A percentile compares a stretch with the other conserved stretches of the same genome.
Evolutionary conservation across 1,140 invertebrate species (phyloP).

Genomic region (Drosophila bifasciata): DNA sequence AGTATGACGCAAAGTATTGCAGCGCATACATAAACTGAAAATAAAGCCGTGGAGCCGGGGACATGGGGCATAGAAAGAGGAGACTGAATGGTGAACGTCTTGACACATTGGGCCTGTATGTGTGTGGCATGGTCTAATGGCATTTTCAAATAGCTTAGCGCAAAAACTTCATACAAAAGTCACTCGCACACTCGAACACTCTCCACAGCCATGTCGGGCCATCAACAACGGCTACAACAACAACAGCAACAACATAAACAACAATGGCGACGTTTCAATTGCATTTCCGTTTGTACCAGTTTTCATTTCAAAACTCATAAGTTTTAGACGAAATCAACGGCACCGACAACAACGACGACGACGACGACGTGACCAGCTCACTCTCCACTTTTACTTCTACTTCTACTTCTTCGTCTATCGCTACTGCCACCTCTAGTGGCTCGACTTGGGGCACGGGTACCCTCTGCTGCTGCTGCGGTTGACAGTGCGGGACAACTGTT

Average conservation of each 20-base stretch:
- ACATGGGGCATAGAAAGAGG: not conserved
- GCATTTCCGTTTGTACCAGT: conserved; percentile 81
- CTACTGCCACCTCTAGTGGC: conserved; percentile 26
- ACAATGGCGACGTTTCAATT: conserved; percentile 81
- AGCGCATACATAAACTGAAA: conserved; percentile 76
- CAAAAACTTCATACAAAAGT: conserved; percentile 73
- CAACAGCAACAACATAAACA: conserved; percentile 32
- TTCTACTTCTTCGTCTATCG: not conserved
- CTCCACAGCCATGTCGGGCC: conserved; percentile 32
- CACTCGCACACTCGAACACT: conserved; percentile 40
- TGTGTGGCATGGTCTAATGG: conserved; percentile 73
- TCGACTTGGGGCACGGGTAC: conserved; percentile 28
- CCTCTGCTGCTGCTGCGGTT: conserved; percentile 45
- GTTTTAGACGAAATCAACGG: conserved; percentile 69
- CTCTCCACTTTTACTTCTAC: conserved; percentile 17
- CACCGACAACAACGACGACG: conserved; percentile 25
- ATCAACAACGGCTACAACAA: conserved; percentile 48
- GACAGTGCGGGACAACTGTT: conserved; percentile 71
- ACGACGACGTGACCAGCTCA: conserved; percentile 70
- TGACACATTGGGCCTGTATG: conserved; percentile 42
- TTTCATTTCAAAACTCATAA: conserved; percentile 83
- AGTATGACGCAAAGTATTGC: conserved; percentile 74
- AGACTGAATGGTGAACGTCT: conserved; percentile 15
- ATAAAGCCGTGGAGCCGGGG: conserved; percentile 1
- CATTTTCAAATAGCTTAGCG: conserved; percentile 76